Percentiles rank a stretch among this genome's conserved stretches.
Conservation (phyloP, 2,797 vertebrate genomes). For the Sebastes steindachneri region DNA sequence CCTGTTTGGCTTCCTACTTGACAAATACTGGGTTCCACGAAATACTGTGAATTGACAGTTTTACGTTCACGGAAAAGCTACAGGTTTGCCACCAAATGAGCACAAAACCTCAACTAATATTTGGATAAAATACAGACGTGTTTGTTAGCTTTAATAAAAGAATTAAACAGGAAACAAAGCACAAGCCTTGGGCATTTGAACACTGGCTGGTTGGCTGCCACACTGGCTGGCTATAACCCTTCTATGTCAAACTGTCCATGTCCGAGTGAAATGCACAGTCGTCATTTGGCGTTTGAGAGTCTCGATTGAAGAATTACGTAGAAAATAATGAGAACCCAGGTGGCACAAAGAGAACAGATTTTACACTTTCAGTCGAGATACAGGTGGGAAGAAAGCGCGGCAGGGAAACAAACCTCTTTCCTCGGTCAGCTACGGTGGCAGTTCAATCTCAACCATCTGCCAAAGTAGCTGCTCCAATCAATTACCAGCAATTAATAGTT, state of each 20-base stretch:
- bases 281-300: constrained; percentile 13
- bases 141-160: neutral
- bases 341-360: constrained; percentile 43
- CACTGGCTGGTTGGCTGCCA: constrained; percentile 13
- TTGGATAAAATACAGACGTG: neutral
- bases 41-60: neutral
- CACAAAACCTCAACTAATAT: neutral
- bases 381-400: constrained; percentile 46
- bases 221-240: neutral
- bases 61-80: constrained; percentile 17
- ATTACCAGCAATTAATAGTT: constrained; percentile 23
- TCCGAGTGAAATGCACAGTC: constrained; percentile 8
- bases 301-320: constrained; percentile 12
- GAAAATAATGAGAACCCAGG: constrained; percentile 35
- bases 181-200: neutral
- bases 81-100: neutral
- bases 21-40: neutral
- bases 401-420: constrained; percentile 49
- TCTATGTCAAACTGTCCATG: neutral
- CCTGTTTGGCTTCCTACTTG: neutral
- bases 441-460: constrained; percentile 7
- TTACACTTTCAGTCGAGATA: constrained; percentile 26
- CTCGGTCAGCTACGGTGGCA: constrained; percentile 50
- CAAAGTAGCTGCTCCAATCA: constrained; percentile 41
- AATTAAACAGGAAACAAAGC: neutral